Conservation (phyloP, 2,113 vertebrate genomes). For the Halichoerus grypus region DNA sequence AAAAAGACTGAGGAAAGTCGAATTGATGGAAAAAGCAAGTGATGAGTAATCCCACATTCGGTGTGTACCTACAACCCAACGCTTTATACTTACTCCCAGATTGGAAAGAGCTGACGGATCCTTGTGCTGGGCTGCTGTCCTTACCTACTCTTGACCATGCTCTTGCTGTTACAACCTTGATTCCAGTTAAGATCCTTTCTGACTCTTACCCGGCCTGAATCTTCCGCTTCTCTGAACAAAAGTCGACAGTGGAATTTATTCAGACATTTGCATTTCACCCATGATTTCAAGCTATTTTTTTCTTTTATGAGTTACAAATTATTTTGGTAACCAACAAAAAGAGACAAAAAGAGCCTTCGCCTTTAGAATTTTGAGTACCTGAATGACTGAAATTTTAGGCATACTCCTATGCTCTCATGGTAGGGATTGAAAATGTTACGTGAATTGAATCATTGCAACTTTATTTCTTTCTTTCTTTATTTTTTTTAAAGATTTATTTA, state of each 20-base stretch:
- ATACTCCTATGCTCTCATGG: neutral
- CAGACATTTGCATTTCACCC: neutral
- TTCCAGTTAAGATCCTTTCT: neutral
- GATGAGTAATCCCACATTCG: neutral
- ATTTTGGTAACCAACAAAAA: conserved; percentile 26
- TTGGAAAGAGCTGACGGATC: neutral
- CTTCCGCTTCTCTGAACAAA: conserved; percentile 28
- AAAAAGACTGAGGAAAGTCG: conserved; percentile 34
- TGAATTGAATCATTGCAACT: neutral
- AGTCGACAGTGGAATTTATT: neutral
- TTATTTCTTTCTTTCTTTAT: too few species aligned
- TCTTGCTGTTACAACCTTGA: neutral
- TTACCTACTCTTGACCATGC: neutral
- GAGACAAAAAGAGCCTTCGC: neutral
- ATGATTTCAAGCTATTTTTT: conserved; percentile 6
- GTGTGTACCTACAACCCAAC: neutral
- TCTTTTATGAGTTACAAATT: neutral
- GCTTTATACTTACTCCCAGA: neutral
- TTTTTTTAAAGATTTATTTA: too few species aligned
- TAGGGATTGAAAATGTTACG: neutral
- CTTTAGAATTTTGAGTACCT: neutral
- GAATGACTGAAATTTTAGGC: neutral
- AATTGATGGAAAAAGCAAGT: conserved; percentile 17
- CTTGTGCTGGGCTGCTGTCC: neutral
- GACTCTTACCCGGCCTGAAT: neutral